Evolutionary conservation across 2,888 invertebrate genomes (phyloP), one percentile per base, ranked within the genome.

Genomic region (Leptogaster cylindrica): DNA sequence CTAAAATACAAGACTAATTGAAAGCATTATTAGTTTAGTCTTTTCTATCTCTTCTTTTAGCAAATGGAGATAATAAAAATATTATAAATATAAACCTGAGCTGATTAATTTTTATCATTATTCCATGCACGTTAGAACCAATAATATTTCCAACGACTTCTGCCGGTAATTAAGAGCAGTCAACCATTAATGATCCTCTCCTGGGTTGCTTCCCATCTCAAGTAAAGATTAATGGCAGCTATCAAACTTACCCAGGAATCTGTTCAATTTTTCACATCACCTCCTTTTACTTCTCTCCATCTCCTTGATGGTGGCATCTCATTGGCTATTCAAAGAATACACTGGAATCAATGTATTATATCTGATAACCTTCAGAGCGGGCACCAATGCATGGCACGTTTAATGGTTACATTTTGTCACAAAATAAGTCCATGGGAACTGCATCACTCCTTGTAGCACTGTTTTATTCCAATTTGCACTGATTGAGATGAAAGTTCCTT

Each of bases 321-420:
- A 61, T 61, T 61, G 8, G 12, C 18, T 44, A 61, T 61, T 61
- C 61, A 39, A 20, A 20, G 18, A 27, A 28, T 44, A 61, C 28
- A 23, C 61, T 18, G 31, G 44, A 61, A 61, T 44, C 61, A 61
- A 61, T 61, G 44, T 44, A 61, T 61, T 44, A 61, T 61, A 61
- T 61, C 44, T 61, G 41, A 23, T 44, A 61, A 41, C 61, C 61
- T 61, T 61, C 61, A 44, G 28, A 27, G 28, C 18, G 41, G 61
- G 28, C n/a, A n/a, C n/a, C n/a, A 20, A 31, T 14, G 18, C 44
- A 18, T 44, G 61, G 61, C 61, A 61, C 61, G 61, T 61, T 27
- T 61, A 55, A 61, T 28, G 61, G 61, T 61, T 44, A 61, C 61
- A 61, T 44, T 61, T 28, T 61, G 31, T 44, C 61, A 61, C 44